phyloP scores from a whole-genome alignment of 1,140 invertebrate species.

The Doryteuthis pealeii region DNA sequence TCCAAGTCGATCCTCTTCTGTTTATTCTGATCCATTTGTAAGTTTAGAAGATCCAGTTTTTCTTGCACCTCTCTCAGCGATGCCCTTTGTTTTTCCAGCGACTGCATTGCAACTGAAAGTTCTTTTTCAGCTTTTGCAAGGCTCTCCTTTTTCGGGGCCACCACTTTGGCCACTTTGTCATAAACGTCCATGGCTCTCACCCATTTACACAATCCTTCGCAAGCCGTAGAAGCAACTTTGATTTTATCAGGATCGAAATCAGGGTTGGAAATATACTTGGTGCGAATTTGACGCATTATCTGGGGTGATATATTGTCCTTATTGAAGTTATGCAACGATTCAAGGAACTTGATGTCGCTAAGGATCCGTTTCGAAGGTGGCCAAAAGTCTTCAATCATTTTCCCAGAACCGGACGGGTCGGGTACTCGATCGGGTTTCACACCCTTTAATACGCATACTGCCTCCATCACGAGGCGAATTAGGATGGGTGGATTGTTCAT shows the following conservation, averaged over 20 bases:
- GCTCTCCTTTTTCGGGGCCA: slow-evolving; percentile 88
- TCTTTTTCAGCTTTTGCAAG: slow-evolving; percentile 64
- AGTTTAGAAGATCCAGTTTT: slow-evolving; percentile 57
- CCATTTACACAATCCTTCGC: slow-evolving; percentile 61
- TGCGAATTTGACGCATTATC: slow-evolving; percentile 56
- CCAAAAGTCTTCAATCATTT: slow-evolving; percentile 62
- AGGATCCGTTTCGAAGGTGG: slow-evolving; percentile 58
- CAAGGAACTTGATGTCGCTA: slow-evolving; percentile 62
- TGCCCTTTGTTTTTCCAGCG: slow-evolving; percentile 83
- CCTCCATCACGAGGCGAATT: slow-evolving; percentile 59
- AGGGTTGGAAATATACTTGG: slow-evolving; percentile 58
- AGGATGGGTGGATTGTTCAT: slow-evolving; percentile 58
- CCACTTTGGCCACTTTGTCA: slow-evolving; percentile 67
- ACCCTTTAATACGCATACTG: slow-evolving; percentile 59
- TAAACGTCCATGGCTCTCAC: slow-evolving; percentile 60
- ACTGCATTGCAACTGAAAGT: slow-evolving; percentile 83
- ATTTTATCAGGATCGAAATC: slow-evolving; percentile 62
- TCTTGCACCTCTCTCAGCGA: slow-evolving; percentile 72
- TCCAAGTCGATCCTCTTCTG: slow-evolving; percentile 59
- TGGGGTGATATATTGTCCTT: slow-evolving; percentile 58
- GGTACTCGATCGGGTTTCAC: slow-evolving; percentile 58
- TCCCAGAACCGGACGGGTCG: slow-evolving; percentile 59
- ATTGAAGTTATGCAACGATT: slow-evolving; percentile 56
- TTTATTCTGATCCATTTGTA: slow-evolving; percentile 58
- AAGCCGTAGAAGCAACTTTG: slow-evolving; percentile 58